Evolutionary conservation across 2,113 vertebrate genomes (phyloP), one percentile per base, ranked within the genome.

Genomic region (Casuarius casuarius): DNA sequence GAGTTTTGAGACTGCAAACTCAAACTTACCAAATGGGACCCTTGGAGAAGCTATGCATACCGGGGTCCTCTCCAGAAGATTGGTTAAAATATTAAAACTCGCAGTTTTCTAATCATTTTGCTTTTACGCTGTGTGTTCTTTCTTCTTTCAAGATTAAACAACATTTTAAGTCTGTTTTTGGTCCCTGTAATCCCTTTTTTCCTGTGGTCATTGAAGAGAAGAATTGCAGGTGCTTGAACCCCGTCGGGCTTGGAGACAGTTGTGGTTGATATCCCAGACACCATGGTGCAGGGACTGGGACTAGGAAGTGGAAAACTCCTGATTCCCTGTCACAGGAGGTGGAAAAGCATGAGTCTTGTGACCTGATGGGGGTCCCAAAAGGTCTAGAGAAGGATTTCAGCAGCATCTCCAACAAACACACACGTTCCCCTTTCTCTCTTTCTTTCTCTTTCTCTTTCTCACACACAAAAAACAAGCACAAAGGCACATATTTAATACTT

Each of bases 231-330:
- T 71, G 42, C 42, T 21, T 21, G 46, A 51, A 1, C 42, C 79
- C 52, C 11, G 12, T 33, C 56, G 51, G 65, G 12, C 46, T 5
- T 54, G 56, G 56, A 42, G n/a, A 48, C 5, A 54, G 13, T 7
- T 5, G 40, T 6, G n/a, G 26, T 1, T 2, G n/a, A 48, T 16
- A 10, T 19, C 38, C 52, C 1, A 14, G 4, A 31, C 1, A 2
- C 35, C 25, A 42, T 35, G 44, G 20, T 33, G 46, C 5, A 1
- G 52, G n/a, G 25, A 38, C 25, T 17, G 14, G 26, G 42, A 18
- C 77, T 28, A 59, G 31, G 42, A 26, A 8, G 7, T 13, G 58
- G 56, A 38, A 46, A 29, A 40, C 31, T 46, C 38, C 22, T 4
- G 44, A 42, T 2, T 38, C 20, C 54, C 52, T 49, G 4, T 7